Evolutionary conservation across 2,888 invertebrate species (phyloP).

Genomic region (Tricholauxania praeusta): DNA sequence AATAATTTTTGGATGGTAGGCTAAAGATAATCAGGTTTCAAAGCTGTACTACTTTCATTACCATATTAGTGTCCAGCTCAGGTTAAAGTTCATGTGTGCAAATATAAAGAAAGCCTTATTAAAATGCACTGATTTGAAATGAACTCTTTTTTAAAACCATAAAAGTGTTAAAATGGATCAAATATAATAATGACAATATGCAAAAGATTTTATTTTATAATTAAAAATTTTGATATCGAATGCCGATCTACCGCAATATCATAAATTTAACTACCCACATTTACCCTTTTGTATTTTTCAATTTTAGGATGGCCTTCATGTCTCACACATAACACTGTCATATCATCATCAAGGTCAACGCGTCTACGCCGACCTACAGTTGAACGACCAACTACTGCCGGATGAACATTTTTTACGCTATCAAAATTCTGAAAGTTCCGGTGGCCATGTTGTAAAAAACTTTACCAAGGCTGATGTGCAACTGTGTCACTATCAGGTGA

Average conservation of each 20-base stretch:
- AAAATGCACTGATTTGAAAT: too few species aligned
- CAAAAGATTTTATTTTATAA: too few species aligned
- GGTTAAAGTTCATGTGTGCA: too few species aligned
- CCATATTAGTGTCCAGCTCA: too few species aligned
- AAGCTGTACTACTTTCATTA: too few species aligned
- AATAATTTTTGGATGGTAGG: too few species aligned
- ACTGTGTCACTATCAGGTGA: slow-evolving; percentile 68
- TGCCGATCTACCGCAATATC: neutral
- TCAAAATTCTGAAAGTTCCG: slow-evolving; percentile 57
- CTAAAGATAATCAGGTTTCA: too few species aligned
- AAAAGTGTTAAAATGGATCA: too few species aligned
- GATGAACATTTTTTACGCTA: slow-evolving; percentile 66
- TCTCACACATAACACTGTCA: slow-evolving; percentile 71
- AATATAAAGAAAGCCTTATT: too few species aligned
- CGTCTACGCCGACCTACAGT: slow-evolving; percentile 60
- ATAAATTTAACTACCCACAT: neutral
- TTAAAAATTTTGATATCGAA: too few species aligned
- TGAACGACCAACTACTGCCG: slow-evolving; percentile 65
- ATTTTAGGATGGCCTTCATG: slow-evolving; percentile 59
- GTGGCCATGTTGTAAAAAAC: slow-evolving; percentile 61
- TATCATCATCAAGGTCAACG: slow-evolving; percentile 75
- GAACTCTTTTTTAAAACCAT: too few species aligned
- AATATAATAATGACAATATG: too few species aligned
- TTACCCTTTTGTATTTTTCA: slow-evolving; percentile 30
- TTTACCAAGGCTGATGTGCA: slow-evolving; percentile 68